Base-by-base conservation (phyloP, 2,888 invertebrate species). In the Cosmia pyralina region DNA sequence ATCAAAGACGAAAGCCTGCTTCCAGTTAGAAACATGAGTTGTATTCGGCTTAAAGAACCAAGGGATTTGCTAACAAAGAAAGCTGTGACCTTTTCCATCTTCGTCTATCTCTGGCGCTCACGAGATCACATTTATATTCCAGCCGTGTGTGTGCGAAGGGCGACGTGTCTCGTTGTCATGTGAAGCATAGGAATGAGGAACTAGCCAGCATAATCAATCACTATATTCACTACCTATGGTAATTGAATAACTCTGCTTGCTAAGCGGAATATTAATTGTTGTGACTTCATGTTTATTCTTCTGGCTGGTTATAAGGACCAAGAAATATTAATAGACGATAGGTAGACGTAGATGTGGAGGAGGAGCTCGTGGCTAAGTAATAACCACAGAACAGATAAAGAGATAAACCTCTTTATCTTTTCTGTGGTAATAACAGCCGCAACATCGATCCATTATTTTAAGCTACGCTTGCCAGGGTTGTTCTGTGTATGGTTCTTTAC, bases 131-230 rank as follows among this genome's bases (percentile, higher is more conserved):
- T 81, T 82, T 59, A 69, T 82, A 85, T 83, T 85, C 83, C 11
- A 59, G n/a, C 3, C 41, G 67, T 67, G 79, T 79, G 8, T 34
- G 60, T 8, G 4, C 58, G 68, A 71, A 73, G 79, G 82, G 62
- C 69, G n/a, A 60, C 70, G 70, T 64, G 64, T 67, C 55, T 57
- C 28, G 62, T 79, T 50, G 64, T 4, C 78, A 79, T 69, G 75
- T 48, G 60, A n/a, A 59, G 80, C 71, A 79, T 75, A 64, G 50
- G 77, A 84, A 84, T 84, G 81, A 84, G 81, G 77, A 84, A 81
- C 60, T 60, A 19, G 55, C 71, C 50, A 66, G 71, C 57, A 64
- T 71, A 75, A 69, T 81, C 62, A 78, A 69, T 82, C 62, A 72
- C 50, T 52, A 48, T 71, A 72, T 65, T 68, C 72, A 55, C 28